Base-by-base conservation (phyloP, 2,797 vertebrate species). In the Falco novaeseelandiae region DNA sequence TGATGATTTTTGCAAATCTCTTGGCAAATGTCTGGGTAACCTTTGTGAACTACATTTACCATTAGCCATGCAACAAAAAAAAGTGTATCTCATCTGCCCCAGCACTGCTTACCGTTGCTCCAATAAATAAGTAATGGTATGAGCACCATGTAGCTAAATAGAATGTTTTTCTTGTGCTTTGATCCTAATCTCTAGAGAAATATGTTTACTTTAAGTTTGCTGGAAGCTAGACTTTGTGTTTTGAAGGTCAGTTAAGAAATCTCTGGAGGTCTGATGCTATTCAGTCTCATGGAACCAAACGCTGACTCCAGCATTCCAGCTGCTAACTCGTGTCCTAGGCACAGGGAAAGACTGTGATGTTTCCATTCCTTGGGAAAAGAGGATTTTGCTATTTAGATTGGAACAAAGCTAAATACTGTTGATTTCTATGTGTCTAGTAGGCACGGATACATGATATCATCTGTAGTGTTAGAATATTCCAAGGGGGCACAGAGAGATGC, bases 121-220 rank as follows among this genome's bases (percentile, higher is more conserved):
- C 61, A 78, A 42, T 88, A 94, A 92, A 52, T 90, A 96, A 95
- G 76, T 62, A 84, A 83, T n/a, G 78, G 89, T 96, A 89, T 2
- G 6, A 97, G 91, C 77, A 82, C 62, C 81, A 82, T 0, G 42
- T 66, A 96, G 92, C 78, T 97, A 92, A 97, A 87, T 89, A 96
- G 95, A 98, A 98, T 97, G 83, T 95, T 96, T 96, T 95, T 73
- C 87, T 96, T 78, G 21, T 77, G 70, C 90, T 97, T 98, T 97
- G 95, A 97, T 97, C 97, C 70, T 97, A 97, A 96, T 98, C 97
- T 97, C 96, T 66, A 83, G 94, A 96, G 97, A 97, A 91, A 88
- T 77, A 87, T 93, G 94, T 97, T 96, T 95, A 91, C 91, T 97
- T 93, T 95, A 90, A 96, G 95, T 96, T 97, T 96, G 95, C 96